Evolutionary conservation across 1,140 invertebrate species (phyloP).

Genomic region (Coenobita brevimanus): DNA sequence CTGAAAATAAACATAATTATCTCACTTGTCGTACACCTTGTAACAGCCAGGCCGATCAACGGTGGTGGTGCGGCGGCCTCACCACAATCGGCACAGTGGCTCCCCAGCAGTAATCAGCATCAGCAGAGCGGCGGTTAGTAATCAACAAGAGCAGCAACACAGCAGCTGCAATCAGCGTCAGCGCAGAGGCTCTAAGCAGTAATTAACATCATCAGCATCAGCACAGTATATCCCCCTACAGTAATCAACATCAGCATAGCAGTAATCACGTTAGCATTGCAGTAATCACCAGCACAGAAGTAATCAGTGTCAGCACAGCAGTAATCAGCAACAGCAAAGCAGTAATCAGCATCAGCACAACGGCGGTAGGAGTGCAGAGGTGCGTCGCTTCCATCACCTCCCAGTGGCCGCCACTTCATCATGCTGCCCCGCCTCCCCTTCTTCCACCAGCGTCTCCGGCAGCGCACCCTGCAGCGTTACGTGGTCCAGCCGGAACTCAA

Average conservation of each 20-base stretch:
- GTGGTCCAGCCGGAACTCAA: constrained; percentile 27
- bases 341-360: too few relatives aligned
- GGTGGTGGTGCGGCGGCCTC: too few relatives aligned
- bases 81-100: too few relatives aligned
- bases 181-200: not conserved
- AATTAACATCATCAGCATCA: constrained; percentile 34
- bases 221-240: not conserved
- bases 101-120: constrained; percentile 13
- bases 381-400: constrained; percentile 49
- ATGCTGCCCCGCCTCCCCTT: constrained; percentile 51
- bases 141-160: too few relatives aligned
- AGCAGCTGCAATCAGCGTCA: too few relatives aligned
- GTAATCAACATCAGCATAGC: too few relatives aligned
- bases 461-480: constrained; percentile 21
- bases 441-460: constrained; percentile 35
- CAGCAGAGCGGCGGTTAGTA: not conserved
- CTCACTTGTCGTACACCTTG: not conserved
- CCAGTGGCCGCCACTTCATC: constrained; percentile 39
- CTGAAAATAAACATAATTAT: too few relatives aligned
- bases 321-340: constrained; percentile 44
- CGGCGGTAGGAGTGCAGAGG: constrained; percentile 22
- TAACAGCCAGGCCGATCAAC: not conserved
- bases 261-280: too few relatives aligned
- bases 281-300: too few relatives aligned
- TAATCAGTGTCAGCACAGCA: too few relatives aligned